These are phyloP conservation scores for Holothuria leucospilota DNA, from an alignment of 53 echinoderm and acorn worm species.

Conservation along the genomic window DNA sequence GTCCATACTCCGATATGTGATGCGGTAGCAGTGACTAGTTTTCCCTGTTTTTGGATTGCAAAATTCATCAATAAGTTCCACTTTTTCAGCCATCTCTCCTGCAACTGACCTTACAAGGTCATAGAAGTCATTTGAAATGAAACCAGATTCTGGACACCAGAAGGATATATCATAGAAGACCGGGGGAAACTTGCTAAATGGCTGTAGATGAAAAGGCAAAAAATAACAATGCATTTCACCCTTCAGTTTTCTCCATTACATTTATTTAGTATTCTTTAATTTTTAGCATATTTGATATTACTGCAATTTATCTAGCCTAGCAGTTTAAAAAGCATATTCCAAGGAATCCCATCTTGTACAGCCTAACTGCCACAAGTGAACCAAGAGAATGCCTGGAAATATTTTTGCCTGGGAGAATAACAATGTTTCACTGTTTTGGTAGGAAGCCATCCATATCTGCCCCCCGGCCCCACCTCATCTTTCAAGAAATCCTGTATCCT, in stretches of 20 bases:
- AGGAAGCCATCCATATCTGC: too few species aligned
- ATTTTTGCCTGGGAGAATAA: too few species aligned
- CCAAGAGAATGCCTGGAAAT: too few species aligned
- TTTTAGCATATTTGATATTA: too few species aligned
- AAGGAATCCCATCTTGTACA: too few species aligned
- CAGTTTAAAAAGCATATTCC: too few species aligned
- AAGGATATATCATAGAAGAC: constrained; percentile 79
- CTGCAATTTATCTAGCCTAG: too few species aligned
- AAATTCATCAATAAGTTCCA: constrained; percentile 86
- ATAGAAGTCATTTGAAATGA: constrained; percentile 90
- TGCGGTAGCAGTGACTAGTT: constrained; percentile 86
- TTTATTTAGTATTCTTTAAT: too few species aligned
- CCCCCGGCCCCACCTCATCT: too few species aligned
- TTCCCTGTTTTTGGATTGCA: constrained; percentile 81
- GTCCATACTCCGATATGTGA: constrained; percentile 97
- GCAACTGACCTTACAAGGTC: constrained; percentile 88
- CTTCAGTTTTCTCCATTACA: neutral
- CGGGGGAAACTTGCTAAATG: constrained; percentile 96
- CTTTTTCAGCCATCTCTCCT: constrained; percentile 90
- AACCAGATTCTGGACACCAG: constrained; percentile 77
- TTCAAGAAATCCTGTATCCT: too few species aligned
- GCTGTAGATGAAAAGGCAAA: constrained; percentile 58
- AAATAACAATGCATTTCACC: neutral
- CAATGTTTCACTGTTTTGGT: too few species aligned
- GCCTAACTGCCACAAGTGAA: too few species aligned